Evolutionary conservation across 2,113 vertebrate genomes (phyloP).

Genomic region (Prinia subflava): DNA sequence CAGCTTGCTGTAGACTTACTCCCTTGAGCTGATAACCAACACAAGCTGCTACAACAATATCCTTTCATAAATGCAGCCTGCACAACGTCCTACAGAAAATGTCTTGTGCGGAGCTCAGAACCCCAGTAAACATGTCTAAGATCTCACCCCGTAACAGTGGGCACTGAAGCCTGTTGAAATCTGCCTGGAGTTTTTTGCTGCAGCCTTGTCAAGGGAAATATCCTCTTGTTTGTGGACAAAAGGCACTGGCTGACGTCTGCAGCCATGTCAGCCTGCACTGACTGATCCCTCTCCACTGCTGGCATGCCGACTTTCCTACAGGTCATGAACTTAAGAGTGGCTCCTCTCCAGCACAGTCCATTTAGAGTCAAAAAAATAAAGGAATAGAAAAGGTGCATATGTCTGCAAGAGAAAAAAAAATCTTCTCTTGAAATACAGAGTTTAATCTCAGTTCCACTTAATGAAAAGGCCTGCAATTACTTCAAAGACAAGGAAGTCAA

Average conservation of each 20-base stretch:
- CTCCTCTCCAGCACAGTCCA: neutral
- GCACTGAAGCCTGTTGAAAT: neutral
- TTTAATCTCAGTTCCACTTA: neutral
- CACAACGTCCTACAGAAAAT: rapidly evolving
- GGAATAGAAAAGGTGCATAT: neutral
- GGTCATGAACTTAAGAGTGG: neutral
- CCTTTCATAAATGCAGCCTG: neutral
- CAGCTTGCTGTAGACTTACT: neutral
- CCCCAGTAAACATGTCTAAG: neutral
- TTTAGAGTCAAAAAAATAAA: neutral
- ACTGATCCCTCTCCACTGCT: neutral
- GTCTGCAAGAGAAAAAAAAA: neutral
- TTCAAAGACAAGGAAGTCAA: neutral
- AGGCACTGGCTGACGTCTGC: neutral
- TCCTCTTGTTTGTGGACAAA: neutral
- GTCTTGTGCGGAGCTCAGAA: neutral
- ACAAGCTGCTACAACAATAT: neutral
- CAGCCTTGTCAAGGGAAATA: neutral
- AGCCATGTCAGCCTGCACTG: neutral
- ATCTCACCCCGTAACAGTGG: neutral
- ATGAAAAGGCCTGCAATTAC: neutral
- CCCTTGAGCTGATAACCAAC: neutral
- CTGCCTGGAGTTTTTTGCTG: neutral
- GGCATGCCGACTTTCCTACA: neutral
- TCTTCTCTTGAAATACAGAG: neutral